Base-by-base conservation (phyloP, 2,797 vertebrate species). In the Lutjanus campechanus region DNA sequence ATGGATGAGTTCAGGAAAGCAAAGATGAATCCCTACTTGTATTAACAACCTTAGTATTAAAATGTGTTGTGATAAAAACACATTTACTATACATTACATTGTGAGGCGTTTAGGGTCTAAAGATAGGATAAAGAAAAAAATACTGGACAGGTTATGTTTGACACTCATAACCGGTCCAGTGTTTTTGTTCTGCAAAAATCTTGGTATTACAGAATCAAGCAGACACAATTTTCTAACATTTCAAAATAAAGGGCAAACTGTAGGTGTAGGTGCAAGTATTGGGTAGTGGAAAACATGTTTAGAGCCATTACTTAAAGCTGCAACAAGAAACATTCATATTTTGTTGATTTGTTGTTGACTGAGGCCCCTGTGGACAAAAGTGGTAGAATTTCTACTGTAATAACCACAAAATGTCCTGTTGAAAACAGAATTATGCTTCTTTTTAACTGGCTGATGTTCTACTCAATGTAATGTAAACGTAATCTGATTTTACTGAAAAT, bases 1-100 rank as follows among this genome's bases (percentile, higher is more conserved):
- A n/a, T 46, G 49, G 69, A 74, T 72, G 68, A 85, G 8, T 53
- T 46, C 13, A 7, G 12, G 1, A 51, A 56, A 43, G 17, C 1
- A 47, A 63, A 67, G 11, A 78, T n/a, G 1, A 50, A 50, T 76
- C 8, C 36, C 0, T 16, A 12, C 17, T 64, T 2, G 46, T n/a
- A 9, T 44, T 20, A 17, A 2, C 25, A 64, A 1, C 12, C 50
- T 5, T 1, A 20, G 7, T 8, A 50, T 69, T 9, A 50, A 40
- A n/a, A 56, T 17, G 15, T 19, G 7, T 11, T 22, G 2, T 16
- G 49, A 55, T 50, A 4, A 25, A 46, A 36, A 6, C 13, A 44
- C 8, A 72, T 44, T 12, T 12, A 62, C 44, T n/a, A 0, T 40
- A 15, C 8, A 11, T 49, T 22, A 11, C 6, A 49, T 6, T 20